Evolutionary conservation across 2,888 invertebrate genomes (phyloP), one percentile per base, ranked within the genome.

Genomic region (Aradus depressus): DNA sequence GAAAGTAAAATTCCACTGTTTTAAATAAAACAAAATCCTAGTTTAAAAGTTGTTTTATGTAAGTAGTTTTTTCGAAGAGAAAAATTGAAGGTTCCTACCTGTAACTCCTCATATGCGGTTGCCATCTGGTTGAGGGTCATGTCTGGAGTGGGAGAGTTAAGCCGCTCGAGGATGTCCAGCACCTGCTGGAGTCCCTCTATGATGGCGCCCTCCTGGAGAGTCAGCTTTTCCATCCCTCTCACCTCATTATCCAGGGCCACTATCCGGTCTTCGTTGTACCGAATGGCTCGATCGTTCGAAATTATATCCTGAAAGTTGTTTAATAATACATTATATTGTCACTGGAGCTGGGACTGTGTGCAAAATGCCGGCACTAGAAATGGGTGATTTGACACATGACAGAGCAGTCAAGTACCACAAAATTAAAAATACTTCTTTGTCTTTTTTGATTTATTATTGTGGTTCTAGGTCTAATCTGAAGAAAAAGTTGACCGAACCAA

Each of bases 171-270:
- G 2, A 81, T 72, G 2, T 71, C 65, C 23, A 88, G 65, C 0
- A 90, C 80, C 38, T 74, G 73, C 60, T 84, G 76, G 52, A 95
- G 68, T 1, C 79, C 79, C n/a, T 72, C 68, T 26, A 90, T 79
- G 48, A 86, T 77, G 44, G 75, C 71, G 34, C 81, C 79, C 62
- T 93, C 89, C 26, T 84, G 77, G 3, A 73, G 70, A 16, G 89
- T 68, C 25, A 81, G 72, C 44, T 76, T 75, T 44, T 76, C 73
- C 45, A 89, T 71, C 49, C 79, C 79, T 18, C 77, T 76, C 44
- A 84, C 74, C 64, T 97, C 95, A 52, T 87, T 77, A 60, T 84
- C 79, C 18, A 96, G 68, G 0, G 81, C 80, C 0, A 87, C 76
- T 4, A 86, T 77, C 60, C 82, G 76, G 64, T 96, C 92, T 61